Evolutionary conservation across 64 coral and sea anemone genomes (phyloP), one percentile per base, ranked within the genome.

Genomic region (Anthopleura sola): DNA sequence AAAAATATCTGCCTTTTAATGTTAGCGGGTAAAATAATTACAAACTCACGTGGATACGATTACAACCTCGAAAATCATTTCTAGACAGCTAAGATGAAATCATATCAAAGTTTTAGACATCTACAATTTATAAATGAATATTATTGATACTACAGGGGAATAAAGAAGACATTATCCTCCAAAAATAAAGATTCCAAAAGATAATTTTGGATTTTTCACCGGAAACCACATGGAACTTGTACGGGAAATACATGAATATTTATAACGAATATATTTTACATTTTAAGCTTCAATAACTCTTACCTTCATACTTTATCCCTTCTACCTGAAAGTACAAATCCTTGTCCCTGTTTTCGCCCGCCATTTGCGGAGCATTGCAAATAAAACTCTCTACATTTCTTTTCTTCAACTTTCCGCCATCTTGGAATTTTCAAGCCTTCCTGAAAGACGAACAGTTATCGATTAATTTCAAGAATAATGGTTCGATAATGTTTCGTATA

Each of bases 231-330:
- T 26, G 5, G 21, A n/a, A 62, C 58, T 26, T n/a, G 5, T n/a
- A 11, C 9, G 0, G 0, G n/a, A 62, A 62, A 62, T n/a, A 62
- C 24, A 62, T 62, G 24, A 62, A 62, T 62, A 62, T 62, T 26
- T 11, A 62, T 62, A 15, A 24, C n/a, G 58, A n/a, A n/a, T 62
- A 62, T 17, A 1, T 26, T 62, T 62, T 62, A 26, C 5, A 15
- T 85, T 85, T 40, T 79, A 15, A 49, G 36, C 12, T 40, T 26
- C 20, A 40, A 38, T 16, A 24, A 36, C 23, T 2, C 84, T 16
- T 77, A 83, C 94, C 94, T 92, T 97, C 86, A 83, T 90, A 97
- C 54, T 83, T 85, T 21, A 97, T 48, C 54, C 81, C 90, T 69
- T 97, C 90, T 3, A 97, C 85, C 10, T 40, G 78, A 80, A 97